Base-by-base conservation (phyloP, 2,888 invertebrate species). In the Chrysotoxum bicinctum region DNA sequence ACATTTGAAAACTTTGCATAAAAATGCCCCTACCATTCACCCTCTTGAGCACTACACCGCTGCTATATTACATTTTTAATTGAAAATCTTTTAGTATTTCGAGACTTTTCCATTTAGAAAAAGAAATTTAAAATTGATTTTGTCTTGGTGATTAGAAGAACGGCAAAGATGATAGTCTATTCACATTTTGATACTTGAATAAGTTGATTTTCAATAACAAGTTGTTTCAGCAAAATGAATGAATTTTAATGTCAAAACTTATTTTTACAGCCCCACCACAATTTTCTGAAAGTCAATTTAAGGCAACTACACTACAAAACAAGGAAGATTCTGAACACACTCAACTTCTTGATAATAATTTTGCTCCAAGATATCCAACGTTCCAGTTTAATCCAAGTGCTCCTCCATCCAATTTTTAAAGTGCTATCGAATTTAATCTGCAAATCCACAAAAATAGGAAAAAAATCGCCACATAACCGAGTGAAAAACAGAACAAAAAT, bases 221-320 rank as follows among this genome's bases (percentile, higher is more conserved):
- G n/a, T 45, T 21, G 19, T 9, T 45, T 45, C 6, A 0, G 16
- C 16, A n/a, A 12, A 14, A 6, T n/a, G n/a, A 12, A n/a, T 4
- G 40, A 40, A 26, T 16, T 64, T 60, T 52, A 45, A 58, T 35
- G 35, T 56, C 56, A 45, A 10, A 54, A 40, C 16, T 12, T 12
- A 21, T 45, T 30, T 52, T 76, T 68, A 32, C 90, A 95, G 95
- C 94, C 87, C 93, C 94, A 82, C 95, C 95, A 3, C 93, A 95
- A 21, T 95, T 95, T 90, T 94, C 94, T 83, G 95, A 94, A 90
- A 94, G 94, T 19, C 91, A 93, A 52, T 94, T 93, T 88, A 93
- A 93, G n/a, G 94, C 95, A 4, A 93, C 93, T 64, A 94, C 93
- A 81, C 94, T 96, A 60, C 93, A 94, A 77, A 95, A 95, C 86